phyloP scores from a whole-genome alignment of 2,888 invertebrate genomes.

The Apocheima hispidaria region DNA sequence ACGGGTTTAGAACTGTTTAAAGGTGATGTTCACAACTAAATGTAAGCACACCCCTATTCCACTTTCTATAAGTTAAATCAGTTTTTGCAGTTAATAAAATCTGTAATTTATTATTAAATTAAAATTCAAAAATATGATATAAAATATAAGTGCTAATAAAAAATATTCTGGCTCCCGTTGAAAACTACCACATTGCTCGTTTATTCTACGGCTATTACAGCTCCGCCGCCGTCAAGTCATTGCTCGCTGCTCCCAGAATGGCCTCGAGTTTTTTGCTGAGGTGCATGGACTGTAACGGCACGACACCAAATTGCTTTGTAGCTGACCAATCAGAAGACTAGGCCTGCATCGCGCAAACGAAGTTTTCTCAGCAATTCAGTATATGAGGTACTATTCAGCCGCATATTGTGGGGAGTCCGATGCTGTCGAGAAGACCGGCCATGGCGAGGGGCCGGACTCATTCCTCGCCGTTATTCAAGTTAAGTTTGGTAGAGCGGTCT shows the following conservation, averaged over 20 bases:
- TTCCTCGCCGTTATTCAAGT: slow-evolving; percentile 75
- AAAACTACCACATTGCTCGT: not conserved
- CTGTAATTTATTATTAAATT: too few relatives aligned
- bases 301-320: slow-evolving; percentile 57
- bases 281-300: slow-evolving; percentile 77
- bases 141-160: not conserved
- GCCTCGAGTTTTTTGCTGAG: slow-evolving; percentile 62
- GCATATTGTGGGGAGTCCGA: slow-evolving; percentile 74
- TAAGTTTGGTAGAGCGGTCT: slow-evolving; percentile 76
- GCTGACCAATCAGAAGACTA: slow-evolving; percentile 63
- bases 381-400: slow-evolving; percentile 51
- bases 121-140: not conserved
- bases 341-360: slow-evolving; percentile 69
- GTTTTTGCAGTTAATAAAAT: too few relatives aligned
- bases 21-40: too few relatives aligned
- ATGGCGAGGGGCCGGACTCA: slow-evolving; percentile 82
- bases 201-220: slow-evolving; percentile 13
- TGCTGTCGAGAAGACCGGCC: slow-evolving; percentile 82
- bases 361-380: slow-evolving; percentile 54
- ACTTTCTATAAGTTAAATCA: too few relatives aligned
- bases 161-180: not conserved
- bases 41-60: too few relatives aligned
- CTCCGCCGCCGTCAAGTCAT: slow-evolving; percentile 39
- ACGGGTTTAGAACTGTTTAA: too few relatives aligned
- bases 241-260: slow-evolving; percentile 44